Base-by-base conservation (phyloP, 2,888 invertebrate genomes). In the Malacosoma neustria region DNA sequence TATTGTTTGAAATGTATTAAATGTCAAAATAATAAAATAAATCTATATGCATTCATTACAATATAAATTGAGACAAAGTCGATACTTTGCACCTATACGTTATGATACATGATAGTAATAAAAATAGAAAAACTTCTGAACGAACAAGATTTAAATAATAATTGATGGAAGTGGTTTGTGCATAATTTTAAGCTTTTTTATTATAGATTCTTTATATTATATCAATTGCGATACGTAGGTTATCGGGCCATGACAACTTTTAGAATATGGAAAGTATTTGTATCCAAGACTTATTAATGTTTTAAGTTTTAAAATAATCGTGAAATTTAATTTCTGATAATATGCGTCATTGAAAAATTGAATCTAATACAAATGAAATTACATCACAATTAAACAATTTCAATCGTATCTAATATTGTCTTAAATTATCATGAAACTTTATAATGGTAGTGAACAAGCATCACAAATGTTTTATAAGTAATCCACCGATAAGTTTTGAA, bases 201-300 rank as follows among this genome's bases (percentile, higher is more conserved):
- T 63, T 62, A 58, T 72, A 72, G 61, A 68, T 67, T 61, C 72
- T 72, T 72, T 73, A 71, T 71, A 63, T 62, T 69, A 63, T 64
- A 72, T 56, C 61, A 70, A 72, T 66, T 72, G 72, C 68, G 72
- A 71, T 72, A 72, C 69, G 55, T 74, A 69, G 76, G 72, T 74
- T 73, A 79, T 76, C 81, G 77, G 71, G 79, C 81, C 84, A 82
- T 81, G 84, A 84, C 81, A 82, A 69, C 69, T 62, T 54, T 67
- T 70, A 72, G 67, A 61, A 65, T 72, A 72, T 61, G 63, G 71
- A 55, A 61, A 73, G 67, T 68, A 72, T 69, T 68, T 69, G 64
- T 75, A 72, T 77, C 74, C 72, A 75, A 76, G 72, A 77, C 72
- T 73, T 75, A 72, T 72, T 67, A 67, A 64, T 70, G 55, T 62